Evolutionary conservation across 2,797 vertebrate genomes (phyloP).

Genomic region (Paguma larvata): DNA sequence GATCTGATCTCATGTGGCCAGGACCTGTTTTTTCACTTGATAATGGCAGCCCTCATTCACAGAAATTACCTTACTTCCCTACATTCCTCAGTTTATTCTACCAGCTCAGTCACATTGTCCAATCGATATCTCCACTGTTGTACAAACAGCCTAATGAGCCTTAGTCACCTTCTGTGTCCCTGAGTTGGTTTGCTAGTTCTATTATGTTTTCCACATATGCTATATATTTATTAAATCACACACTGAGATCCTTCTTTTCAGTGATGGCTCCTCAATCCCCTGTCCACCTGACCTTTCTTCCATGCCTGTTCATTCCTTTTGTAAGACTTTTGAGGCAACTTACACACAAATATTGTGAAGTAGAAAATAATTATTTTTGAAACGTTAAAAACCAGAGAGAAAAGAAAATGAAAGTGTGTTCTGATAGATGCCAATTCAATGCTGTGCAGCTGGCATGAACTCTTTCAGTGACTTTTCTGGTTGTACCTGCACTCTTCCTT

Average conservation of each 20-base stretch:
- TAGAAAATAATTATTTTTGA: not conserved
- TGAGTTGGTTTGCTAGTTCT: not conserved
- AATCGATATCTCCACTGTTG: not conserved
- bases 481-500: not conserved
- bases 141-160: not conserved
- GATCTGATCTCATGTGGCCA: not conserved
- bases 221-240: not conserved
- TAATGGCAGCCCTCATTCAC: not conserved
- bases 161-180: not conserved
- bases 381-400: not conserved
- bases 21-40: not conserved
- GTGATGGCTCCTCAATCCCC: not conserved
- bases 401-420: not conserved
- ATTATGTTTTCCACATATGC: not conserved
- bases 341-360: not conserved
- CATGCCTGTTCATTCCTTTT: not conserved
- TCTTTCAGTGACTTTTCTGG: not conserved
- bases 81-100: not conserved
- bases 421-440: not conserved
- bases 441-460: not conserved
- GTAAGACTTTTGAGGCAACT: not conserved
- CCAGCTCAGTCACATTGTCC: not conserved
- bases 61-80: not conserved
- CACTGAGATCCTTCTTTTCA: not conserved
- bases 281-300: not conserved